Evolutionary conservation across 2,888 invertebrate genomes (phyloP).

Genomic region (Caenorhabditis becei): DNA sequence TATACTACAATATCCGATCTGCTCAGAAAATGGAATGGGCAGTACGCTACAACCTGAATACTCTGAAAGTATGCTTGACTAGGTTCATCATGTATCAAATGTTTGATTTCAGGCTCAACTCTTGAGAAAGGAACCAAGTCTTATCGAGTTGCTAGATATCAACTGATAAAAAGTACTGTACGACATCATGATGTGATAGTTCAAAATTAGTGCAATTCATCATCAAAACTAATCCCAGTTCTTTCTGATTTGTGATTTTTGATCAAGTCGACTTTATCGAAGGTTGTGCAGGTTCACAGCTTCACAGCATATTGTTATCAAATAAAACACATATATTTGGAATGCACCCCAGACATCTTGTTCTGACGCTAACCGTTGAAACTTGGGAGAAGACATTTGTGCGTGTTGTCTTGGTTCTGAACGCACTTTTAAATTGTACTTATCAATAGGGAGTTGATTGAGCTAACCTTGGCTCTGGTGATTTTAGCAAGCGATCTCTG

Average conservation of each 20-base stretch:
- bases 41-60: conserved; percentile 6
- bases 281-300: neutral
- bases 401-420: too few relatives aligned
- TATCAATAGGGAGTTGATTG: too few relatives aligned
- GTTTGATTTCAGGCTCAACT: conserved; percentile 28
- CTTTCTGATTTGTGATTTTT: conserved; percentile 4
- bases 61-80: conserved; percentile 21
- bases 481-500: too few relatives aligned
- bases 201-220: neutral
- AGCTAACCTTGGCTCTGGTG: too few relatives aligned
- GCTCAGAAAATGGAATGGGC: conserved; percentile 51
- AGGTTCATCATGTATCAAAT: neutral
- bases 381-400: too few relatives aligned
- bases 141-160: conserved; percentile 22
- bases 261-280: neutral
- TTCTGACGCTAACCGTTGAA: too few relatives aligned
- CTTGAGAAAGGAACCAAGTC: conserved; percentile 28
- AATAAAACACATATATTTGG: too few relatives aligned
- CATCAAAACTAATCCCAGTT: neutral
- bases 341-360: too few relatives aligned
- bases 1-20: conserved; percentile 33
- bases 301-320: too few relatives aligned
- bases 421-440: too few relatives aligned
- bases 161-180: neutral
- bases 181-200: neutral